Conservation (phyloP, 2,113 vertebrate genomes). For the Laterallus jamaicensis region DNA sequence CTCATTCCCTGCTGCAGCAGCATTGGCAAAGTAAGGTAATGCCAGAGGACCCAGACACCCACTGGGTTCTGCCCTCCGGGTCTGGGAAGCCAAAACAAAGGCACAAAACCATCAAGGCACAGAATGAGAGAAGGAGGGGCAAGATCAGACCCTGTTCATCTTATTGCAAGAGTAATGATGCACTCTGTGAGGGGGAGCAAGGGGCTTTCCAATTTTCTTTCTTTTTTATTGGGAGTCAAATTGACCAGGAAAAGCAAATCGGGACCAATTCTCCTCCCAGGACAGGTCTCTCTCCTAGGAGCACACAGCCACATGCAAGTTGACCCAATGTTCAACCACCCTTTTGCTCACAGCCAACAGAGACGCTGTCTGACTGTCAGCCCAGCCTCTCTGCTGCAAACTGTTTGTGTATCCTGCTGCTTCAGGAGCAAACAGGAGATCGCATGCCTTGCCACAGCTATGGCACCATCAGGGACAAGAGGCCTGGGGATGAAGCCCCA, state of each 20-base stretch:
- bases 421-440: background rate
- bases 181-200: background rate
- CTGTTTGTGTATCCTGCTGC: background rate
- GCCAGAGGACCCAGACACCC: background rate
- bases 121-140: background rate
- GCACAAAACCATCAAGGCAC: background rate
- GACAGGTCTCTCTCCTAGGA: background rate
- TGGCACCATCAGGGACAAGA: background rate
- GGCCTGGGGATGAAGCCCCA: background rate
- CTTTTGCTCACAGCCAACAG: background rate
- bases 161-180: background rate
- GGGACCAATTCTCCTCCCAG: background rate
- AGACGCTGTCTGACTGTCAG: background rate
- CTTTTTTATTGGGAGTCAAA: background rate
- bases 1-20: background rate
- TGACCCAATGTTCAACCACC: background rate
- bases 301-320: background rate
- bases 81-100: background rate
- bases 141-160: background rate
- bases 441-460: background rate
- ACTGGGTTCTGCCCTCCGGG: accelerated
- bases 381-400: background rate
- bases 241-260: background rate
- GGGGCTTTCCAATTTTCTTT: background rate
- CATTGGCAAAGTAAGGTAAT: background rate